These are phyloP conservation scores for Pollenia amentaria DNA, from an alignment of 2,888 invertebrate genomes.

Conservation along the genomic window DNA sequence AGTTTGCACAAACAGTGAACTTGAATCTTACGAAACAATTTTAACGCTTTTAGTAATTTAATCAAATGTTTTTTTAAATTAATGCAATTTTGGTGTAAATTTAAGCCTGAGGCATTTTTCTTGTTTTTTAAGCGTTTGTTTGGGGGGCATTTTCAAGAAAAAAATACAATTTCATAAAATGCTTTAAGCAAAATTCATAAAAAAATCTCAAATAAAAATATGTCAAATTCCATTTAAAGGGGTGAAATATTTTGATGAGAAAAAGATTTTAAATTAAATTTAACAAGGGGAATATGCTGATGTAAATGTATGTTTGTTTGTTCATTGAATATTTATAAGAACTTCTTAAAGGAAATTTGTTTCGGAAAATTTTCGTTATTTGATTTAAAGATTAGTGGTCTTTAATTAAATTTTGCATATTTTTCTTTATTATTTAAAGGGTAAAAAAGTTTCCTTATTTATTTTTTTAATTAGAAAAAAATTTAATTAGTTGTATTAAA, in stretches of 20 bases:
- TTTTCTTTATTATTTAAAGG: too few species aligned
- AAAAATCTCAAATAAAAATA: conserved; percentile 31
- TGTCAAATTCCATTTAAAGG: conserved; percentile 29
- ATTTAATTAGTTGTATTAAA: too few species aligned
- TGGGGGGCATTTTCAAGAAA: background rate
- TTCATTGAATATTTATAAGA: conserved; percentile 11
- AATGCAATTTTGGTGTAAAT: conserved; percentile 67
- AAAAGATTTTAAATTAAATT: conserved; percentile 3
- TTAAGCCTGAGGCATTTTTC: conserved; percentile 49
- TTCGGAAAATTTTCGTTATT: too few species aligned
- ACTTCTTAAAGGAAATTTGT: too few species aligned
- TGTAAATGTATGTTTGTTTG: background rate
- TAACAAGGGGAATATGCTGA: background rate
- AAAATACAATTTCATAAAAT: conserved; percentile 9
- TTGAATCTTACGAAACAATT: conserved; percentile 51
- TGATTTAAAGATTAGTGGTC: too few species aligned
- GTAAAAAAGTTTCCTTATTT: too few species aligned
- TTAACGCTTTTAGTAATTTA: conserved; percentile 58
- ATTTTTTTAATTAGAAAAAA: too few species aligned
- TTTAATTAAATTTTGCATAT: too few species aligned
- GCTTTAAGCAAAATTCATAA: conserved; percentile 35
- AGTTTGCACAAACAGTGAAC: conserved; percentile 23
- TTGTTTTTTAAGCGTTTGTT: background rate
- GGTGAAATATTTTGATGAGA: conserved; percentile 26
- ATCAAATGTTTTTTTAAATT: conserved; percentile 60